Evolutionary conservation across 2,113 vertebrate genomes (phyloP), one percentile per base, ranked within the genome.

Genomic region (Psephotus haematonotus): DNA sequence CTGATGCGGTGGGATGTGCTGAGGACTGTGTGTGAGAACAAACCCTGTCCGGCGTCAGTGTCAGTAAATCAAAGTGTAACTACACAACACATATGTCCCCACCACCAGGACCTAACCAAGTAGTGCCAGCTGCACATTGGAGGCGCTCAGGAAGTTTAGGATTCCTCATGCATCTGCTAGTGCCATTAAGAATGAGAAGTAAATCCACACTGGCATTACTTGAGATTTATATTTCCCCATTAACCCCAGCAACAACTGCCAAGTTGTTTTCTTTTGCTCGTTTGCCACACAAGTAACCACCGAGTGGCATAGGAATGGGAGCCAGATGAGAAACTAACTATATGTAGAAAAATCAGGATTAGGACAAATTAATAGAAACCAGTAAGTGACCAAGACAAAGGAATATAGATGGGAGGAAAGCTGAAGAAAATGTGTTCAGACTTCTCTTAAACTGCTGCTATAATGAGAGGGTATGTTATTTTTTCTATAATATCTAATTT

Each of bases 171-270:
- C 98, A 98, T 98, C 98, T 98, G 97, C 96, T 98, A 96, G 82
- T 96, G 97, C 97, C 97, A 98, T 98, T 98, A 98, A 98, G 97
- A 97, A 97, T 62, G 96, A 97, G 97, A 98, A 98, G 95, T 97
- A 98, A 98, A 98, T 98, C 97, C 98, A 98, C 94, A 84, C 92
- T 98, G 97, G 97, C 97, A 98, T 95, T 98, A 97, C 96, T 90
- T 95, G 97, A 97, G 98, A 98, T 98, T 98, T 98, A 98, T 97
- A 97, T 98, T 98, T 97, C 97, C 97, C 97, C 94, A 97, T 98
- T 98, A 98, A 98, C 95, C 96, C 96, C 96, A 89, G 97, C 55
- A 97, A 92, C 88, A 93, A 97, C 96, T 97, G 97, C 97, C 97
- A 98, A 97, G 87, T 11, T 47, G 83, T 96, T 95, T 92, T 39